Evolutionary conservation across 2,888 invertebrate species (phyloP).

Genomic region (Cephonodes hylas): DNA sequence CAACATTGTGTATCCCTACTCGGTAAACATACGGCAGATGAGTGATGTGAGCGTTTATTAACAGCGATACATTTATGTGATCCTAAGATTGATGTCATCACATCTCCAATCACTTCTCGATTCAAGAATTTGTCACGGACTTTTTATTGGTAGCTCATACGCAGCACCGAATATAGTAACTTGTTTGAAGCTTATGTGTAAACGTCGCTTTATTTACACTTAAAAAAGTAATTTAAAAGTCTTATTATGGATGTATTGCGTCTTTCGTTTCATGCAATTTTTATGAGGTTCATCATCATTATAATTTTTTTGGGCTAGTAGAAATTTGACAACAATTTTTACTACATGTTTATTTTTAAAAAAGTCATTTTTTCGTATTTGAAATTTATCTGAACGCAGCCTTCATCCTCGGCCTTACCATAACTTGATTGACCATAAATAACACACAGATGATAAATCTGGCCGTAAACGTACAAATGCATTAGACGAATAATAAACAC

Average conservation of each 20-base stretch:
- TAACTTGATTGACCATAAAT: not conserved
- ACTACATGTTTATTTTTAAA: too few species aligned
- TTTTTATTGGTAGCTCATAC: not conserved
- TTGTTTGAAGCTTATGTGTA: not conserved
- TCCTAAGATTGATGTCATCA: constrained; percentile 14
- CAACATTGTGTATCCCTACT: not conserved
- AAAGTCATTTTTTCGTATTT: not conserved
- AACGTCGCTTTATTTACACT: not conserved
- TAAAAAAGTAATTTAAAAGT: not conserved
- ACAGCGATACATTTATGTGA: constrained; percentile 18
- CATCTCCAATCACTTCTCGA: not conserved
- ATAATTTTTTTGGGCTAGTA: too few species aligned
- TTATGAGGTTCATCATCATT: too few species aligned
- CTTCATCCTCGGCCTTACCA: too few species aligned
- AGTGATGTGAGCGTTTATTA: constrained; percentile 57
- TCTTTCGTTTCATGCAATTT: not conserved
- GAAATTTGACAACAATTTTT: too few species aligned
- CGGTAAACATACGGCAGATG: constrained; percentile 30
- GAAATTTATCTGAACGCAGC: not conserved
- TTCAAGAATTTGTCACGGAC: not conserved
- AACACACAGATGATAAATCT: not conserved
- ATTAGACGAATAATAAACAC: not conserved
- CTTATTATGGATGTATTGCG: not conserved
- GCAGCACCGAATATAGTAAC: not conserved
- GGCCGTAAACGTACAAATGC: not conserved